Evolutionary conservation across 2,888 invertebrate species (phyloP), one percentile per base, ranked within the genome.

Genomic region (Nycteola revayana): DNA sequence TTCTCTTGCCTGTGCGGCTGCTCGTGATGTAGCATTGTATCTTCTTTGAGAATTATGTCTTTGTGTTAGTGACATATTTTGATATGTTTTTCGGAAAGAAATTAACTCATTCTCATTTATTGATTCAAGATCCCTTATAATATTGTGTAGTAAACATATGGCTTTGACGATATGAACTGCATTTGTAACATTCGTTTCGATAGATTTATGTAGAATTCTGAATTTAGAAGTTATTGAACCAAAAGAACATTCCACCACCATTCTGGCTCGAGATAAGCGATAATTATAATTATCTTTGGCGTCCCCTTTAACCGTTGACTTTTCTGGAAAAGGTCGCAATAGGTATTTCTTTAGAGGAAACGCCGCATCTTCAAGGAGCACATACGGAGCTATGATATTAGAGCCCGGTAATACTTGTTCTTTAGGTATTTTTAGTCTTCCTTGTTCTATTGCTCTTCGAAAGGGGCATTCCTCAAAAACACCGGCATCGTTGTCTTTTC

Each of bases 201-300:
- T 39, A 33, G 42, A 35, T 37, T 42, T 47, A 33, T 49, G 42
- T 11, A 53, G 25, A 42, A 52, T 42, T 42, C 45, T 40, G 37
- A 53, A 44, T 46, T 46, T 51, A 39, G 36, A 43, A 7, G 41
- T 42, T 45, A 43, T 43, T 38, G 43, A 46, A 46, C 53, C 48
- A 28, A 49, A 50, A 42, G 46, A 40, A 44, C 39, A 41, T 47
- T 51, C 49, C 32, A 48, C 37, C 10, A 43, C 48, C 37, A 40
- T 43, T 45, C 45, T 45, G 1, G 43, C 40, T 43, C 43, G 39
- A 45, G 43, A 46, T 36, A 47, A 41, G 34, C 37, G 27, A 42
- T 42, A 53, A 42, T 55, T 53, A 39, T 36, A 56, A 32, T 39
- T 46, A 33, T 35, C 41, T 44, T 55, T 48, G 9, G 39, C 34